Evolutionary conservation across 2,797 vertebrate species (phyloP), one percentile per base, ranked within the genome.

Genomic region (Picus viridis): DNA sequence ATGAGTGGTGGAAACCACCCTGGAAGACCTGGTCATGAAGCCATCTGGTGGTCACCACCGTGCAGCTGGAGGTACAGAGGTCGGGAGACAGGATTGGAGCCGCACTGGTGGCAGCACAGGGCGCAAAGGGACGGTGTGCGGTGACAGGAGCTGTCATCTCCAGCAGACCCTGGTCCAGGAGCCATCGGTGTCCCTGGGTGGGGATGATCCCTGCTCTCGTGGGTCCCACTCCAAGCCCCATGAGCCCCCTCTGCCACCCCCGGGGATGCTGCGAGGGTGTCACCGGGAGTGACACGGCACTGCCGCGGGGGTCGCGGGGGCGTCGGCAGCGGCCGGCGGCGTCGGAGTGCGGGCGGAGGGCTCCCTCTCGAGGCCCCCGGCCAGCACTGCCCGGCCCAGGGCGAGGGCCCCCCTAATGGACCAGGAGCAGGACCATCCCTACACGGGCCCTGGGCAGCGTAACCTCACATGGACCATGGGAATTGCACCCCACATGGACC

Each of bases 331-430:
- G 69, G 39, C 32, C 57, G 53, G 65, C 17, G 6, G 53, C 3
- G 41, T 29, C 54, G 20, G n/a, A 70, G 59, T 4, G 58, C 34
- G 69, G 92, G 91, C 16, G 13, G 26, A 85, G 87, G 85, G 93
- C 93, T 95, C 94, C 95, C 93, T 92, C 94, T 95, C 76, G 67
- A 93, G 95, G 93, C 30, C 63, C 34, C 36, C 10, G 41, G 54
- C 6, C 71, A 34, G 57, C 82, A 90, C 69, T 90, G 81, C 69
- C 74, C 67, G 26, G 16, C 69, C 49, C 3, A 6, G 27, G 41
- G 41, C 49, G 23, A 43, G 39, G 39, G 39, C 39, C 39, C 39
- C 34, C 34, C 39, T 10, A 10, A 2, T n/a, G 6, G 63, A 19
- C 47, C 36, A 20, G 3, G 36, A 11, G 36, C 65, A 9, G 8